Evolutionary conservation across 2,888 invertebrate genomes (phyloP), one percentile per base, ranked within the genome.

Genomic region (Andrena dorsata): DNA sequence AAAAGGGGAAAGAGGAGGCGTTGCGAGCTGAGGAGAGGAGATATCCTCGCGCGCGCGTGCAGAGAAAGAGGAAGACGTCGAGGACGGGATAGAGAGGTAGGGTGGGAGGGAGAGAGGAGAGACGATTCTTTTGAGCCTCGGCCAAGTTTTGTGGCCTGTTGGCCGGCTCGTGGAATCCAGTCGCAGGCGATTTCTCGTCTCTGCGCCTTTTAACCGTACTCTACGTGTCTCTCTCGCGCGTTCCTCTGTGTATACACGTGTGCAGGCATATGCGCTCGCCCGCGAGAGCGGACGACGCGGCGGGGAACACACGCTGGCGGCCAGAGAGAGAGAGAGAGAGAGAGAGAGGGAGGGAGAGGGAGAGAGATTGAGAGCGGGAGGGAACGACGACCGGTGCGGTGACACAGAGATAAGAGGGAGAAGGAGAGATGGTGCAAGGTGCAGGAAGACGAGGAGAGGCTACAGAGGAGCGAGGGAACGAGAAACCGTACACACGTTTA

Each of bases 91-190:
- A 47, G 28, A 20, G 69, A n/a, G 56, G n/a, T 58, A 72, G 26
- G 56, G 76, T 1, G 70, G 77, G 53, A 53, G 32, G 47, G 51
- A 51, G 64, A 47, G 16, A 26, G 86, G 86, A 76, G 74, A 85
- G 73, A 78, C 88, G 90, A 90, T 90, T 91, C 90, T 91, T 89
- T 90, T 90, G 91, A 91, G 89, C 83, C 82, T 82, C 87, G 86
- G 91, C 91, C 91, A 91, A 91, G 90, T 91, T 91, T 91, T 87
- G 89, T 88, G 89, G 89, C 86, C 88, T 88, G 83, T 76, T 82
- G 85, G 88, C 84, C 84, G 89, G 83, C 88, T 88, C 86, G 88
- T 86, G 89, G 90, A 89, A 91, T 91, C 89, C 90, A 90, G 91
- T 89, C 89, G 87, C 89, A 76, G 85, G 87, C 90, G 88, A 91